Base-by-base conservation (phyloP, 2,113 vertebrate genomes). In the Brachypteracias leptosomus region DNA sequence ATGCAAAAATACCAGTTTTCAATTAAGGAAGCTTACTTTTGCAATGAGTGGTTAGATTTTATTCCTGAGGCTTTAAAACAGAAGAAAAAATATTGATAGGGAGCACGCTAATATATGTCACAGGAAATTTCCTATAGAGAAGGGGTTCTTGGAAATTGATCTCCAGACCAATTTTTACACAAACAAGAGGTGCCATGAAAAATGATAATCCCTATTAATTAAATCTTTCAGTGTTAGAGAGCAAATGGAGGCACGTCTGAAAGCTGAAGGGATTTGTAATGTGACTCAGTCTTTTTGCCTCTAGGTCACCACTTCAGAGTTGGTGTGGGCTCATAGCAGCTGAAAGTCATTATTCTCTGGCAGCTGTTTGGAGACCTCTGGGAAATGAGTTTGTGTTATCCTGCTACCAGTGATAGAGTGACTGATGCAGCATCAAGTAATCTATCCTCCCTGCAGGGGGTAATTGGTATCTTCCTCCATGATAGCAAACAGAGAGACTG, bases 361-460 rank as follows among this genome's bases (percentile, higher is more conserved):
- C 76, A 95, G 85, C 73, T 77, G 16, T 74, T 84, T 85, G 77
- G 44, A 79, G 82, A 90, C 85, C 81, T 63, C 76, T 93, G 81
- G 83, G 94, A 97, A 96, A 95, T 85, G 82, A 81, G 47, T 66
- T 89, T 76, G 65, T 88, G 88, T 71, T 91, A 74, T 63, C 71
- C 88, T 87, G 47, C 74, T 89, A 67, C 61, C 77, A 89, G 66
- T 76, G 55, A 35, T 85, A 44, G 35, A 85, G 76, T 42, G 79
- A 94, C 88, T 86, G 86, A 89, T 71, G 87, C 72, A 90, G 52
- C 19, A 47, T 26, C 84, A 73, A 77, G 80, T 89, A 90, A 91
- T 88, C 80, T 83, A 54, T 85, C 55, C 71, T 95, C 61, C 72
- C 72, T 78, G 11, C 47, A n/a, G 75, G 85, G 79, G 54, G 57